Evolutionary conservation across 2,113 vertebrate species (phyloP).

Genomic region (Empidonax alnorum): DNA sequence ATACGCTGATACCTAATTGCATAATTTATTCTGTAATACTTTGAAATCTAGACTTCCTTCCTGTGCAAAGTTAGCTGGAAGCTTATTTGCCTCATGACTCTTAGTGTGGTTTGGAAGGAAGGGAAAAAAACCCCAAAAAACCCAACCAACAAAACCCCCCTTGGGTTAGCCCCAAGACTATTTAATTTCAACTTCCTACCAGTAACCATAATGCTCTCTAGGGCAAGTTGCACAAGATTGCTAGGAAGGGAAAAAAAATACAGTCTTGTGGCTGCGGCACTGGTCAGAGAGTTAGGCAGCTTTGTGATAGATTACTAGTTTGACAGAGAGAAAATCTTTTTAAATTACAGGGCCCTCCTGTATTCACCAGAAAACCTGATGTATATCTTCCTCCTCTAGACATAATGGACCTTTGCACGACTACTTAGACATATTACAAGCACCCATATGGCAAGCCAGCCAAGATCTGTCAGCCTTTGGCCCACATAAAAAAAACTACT

Average conservation of each 20-base stretch:
- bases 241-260: neutral
- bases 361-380: neutral
- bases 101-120: neutral
- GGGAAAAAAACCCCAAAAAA: neutral
- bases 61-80: conserved; percentile 8
- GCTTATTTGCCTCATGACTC: neutral
- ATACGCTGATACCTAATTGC: neutral
- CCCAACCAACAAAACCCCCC: neutral
- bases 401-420: conserved; percentile 60
- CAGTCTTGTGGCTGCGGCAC: neutral
- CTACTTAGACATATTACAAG: conserved; percentile 51
- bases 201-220: neutral
- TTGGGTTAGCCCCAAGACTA: neutral
- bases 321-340: neutral
- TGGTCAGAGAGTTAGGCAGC: neutral
- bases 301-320: neutral
- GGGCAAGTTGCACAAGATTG: neutral
- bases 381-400: conserved; percentile 46
- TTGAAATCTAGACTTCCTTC: conserved; percentile 27
- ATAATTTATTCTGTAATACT: neutral
- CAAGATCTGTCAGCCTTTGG: neutral
- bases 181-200: conserved; percentile 13
- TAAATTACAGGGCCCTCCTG: neutral
- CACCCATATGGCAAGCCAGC: conserved; percentile 36
- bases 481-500: neutral